Base-by-base conservation (phyloP, 2,888 invertebrate genomes). In the Athrips mouffetella region DNA sequence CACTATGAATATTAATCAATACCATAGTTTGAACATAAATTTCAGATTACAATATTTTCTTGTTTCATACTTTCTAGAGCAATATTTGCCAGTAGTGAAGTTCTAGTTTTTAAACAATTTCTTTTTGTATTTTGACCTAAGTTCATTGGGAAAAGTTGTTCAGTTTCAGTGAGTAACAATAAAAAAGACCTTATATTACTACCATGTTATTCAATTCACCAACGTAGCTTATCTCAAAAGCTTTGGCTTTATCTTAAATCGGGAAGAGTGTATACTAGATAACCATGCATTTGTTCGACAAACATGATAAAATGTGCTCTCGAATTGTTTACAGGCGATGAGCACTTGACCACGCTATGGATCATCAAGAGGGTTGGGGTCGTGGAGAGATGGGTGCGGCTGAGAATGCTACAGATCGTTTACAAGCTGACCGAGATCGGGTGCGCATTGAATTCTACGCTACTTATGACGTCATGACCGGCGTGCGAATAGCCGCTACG, bases 381-480 rank as follows among this genome's bases (percentile, higher is more conserved):
- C 73, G 72, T 50, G 72, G 73, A 69, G 77, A 72, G 66, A 55
- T 74, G 62, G 72, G 69, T 62, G 76, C 76, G 59, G 57, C 70
- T 58, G 78, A 80, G 53, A 86, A 85, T 71, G 70, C 74, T 53
- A 86, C 84, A 45, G 76, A 79, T 50, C 74, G 65, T 55, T 64
- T 83, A 56, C 78, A 78, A 57, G 73, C 74, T 62, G 91, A 92
- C 65, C 90, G 92, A 48, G 93, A 94, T 74, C 91, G 92, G 67
- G 90, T 92, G 66, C 93, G 93, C 69, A 90, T 92, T 66, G 94
- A 94, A 75, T 96, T 95, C 87, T 96, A 95, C 89, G 93, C 94
- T 66, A 95, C 96, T 29, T 97, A 97, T 86, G 96, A 97, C 90
- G 94, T 94, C 79, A 96, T 96, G 96, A 97, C 96, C 66, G 97